Evolutionary conservation across 2,113 vertebrate species (phyloP).

Genomic region (Seriola aureovittata): DNA sequence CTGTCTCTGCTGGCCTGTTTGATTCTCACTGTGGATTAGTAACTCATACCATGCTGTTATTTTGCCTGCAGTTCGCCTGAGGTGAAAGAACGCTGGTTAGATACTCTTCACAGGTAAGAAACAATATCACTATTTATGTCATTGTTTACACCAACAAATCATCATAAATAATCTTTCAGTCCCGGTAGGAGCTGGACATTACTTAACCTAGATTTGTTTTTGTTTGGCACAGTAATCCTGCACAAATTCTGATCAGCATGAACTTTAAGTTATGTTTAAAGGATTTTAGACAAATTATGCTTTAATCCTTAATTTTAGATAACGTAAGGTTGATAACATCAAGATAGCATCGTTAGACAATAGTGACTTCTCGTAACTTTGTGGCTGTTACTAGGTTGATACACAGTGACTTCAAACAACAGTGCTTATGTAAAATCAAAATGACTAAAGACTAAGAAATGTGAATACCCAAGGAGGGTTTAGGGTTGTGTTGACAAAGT

Average conservation of each 20-base stretch:
- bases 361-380: neutral
- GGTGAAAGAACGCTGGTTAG: constrained; percentile 88
- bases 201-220: neutral
- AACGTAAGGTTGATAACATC: neutral
- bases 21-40: constrained; percentile 73
- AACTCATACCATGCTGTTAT: constrained; percentile 84
- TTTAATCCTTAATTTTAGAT: neutral
- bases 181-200: neutral
- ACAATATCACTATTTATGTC: neutral
- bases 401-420: neutral
- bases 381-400: neutral
- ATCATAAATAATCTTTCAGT: neutral
- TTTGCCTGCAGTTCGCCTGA: constrained; percentile 80
- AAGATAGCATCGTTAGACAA: neutral
- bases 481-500: neutral
- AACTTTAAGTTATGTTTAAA: neutral
- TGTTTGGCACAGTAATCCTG: neutral
- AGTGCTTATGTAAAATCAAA: neutral
- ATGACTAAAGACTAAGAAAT: neutral
- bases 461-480: neutral
- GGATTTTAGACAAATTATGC: neutral
- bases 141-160: neutral
- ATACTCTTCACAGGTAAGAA: constrained; percentile 88
- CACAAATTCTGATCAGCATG: neutral
- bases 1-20: neutral